A percentile compares a stretch with the other conserved stretches of the same genome.
Conservation (phyloP, 2,888 invertebrate genomes). For the Orthosia cruda region DNA sequence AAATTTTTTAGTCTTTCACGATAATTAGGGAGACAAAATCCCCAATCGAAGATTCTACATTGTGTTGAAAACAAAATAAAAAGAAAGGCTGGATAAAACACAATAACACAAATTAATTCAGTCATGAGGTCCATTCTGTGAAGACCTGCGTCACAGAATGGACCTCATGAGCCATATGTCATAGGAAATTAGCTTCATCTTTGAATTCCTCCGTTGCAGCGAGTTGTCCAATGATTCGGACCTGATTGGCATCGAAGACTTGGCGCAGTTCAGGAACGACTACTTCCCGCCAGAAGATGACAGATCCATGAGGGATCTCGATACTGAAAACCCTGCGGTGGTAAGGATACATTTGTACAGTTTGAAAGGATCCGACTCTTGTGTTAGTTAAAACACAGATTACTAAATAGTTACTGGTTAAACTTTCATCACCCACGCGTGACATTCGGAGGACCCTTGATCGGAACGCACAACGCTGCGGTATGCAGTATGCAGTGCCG, state of each 20-base stretch:
- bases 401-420: too few species aligned
- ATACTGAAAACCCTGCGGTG: slow-evolving; percentile 14
- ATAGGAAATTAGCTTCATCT: slow-evolving; percentile 6
- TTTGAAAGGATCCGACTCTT: neutral
- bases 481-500: too few species aligned
- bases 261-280: slow-evolving; percentile 92
- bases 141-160: neutral
- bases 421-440: neutral
- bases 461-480: too few species aligned
- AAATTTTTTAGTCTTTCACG: too few species aligned
- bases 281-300: slow-evolving; percentile 76
- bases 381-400: too few species aligned
- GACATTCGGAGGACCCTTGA: too few species aligned
- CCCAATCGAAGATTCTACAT: too few species aligned
- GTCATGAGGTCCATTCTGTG: too few species aligned
- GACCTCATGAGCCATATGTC: neutral
- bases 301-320: slow-evolving; percentile 63
- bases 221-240: slow-evolving; percentile 93
- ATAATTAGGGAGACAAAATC: too few species aligned
- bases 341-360: slow-evolving; percentile 9
- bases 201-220: slow-evolving; percentile 79
- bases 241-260: slow-evolving; percentile 93
- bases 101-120: neutral
- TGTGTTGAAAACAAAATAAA: too few species aligned
- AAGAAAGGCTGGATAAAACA: too few species aligned